Percentiles rank a stretch among this genome's conserved stretches.
These are phyloP conservation scores for Heliothis virescens DNA, from an alignment of 1,140 invertebrate species.

Conservation along the genomic window DNA sequence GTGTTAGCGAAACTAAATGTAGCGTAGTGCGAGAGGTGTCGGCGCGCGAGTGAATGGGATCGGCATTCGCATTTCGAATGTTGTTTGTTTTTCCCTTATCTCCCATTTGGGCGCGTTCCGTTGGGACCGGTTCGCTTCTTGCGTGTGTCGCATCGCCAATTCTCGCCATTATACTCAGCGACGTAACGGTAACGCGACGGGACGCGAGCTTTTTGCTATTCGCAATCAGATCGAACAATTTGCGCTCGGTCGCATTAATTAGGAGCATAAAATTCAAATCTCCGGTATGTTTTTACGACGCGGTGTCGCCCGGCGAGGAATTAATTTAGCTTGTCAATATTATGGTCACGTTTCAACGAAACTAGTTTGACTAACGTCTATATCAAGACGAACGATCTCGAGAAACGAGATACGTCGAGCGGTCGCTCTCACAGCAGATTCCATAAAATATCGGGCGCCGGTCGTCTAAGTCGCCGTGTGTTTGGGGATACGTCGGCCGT, in stretches of 20 bases:
- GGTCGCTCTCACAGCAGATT: conserved; percentile 69
- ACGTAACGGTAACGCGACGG: conserved; percentile 68
- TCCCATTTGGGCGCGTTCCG: conserved; percentile 70
- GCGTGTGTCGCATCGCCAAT: conserved; percentile 72
- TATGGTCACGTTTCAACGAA: conserved; percentile 68
- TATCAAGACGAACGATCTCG: conserved; percentile 72
- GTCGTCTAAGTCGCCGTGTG: conserved; percentile 45
- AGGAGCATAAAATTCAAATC: conserved; percentile 68
- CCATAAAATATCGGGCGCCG: conserved; percentile 71
- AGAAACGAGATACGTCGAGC: conserved; percentile 67
- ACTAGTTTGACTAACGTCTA: conserved; percentile 68
- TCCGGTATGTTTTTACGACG: conserved; percentile 56
- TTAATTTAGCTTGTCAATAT: conserved; percentile 72
- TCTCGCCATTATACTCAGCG: conserved; percentile 66
- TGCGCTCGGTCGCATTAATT: conserved; percentile 63
- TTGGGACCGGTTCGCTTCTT: conserved; percentile 70
- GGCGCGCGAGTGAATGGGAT: conserved; percentile 61
- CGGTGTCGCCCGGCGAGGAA: conserved; percentile 61
- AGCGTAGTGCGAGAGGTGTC: conserved; percentile 58
- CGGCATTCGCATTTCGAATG: conserved; percentile 62
- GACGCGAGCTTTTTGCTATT: conserved; percentile 63
- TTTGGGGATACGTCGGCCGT: conserved; percentile 30
- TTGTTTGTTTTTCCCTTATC: conserved; percentile 73
- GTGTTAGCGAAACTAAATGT: conserved; percentile 28
- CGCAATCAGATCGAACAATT: conserved; percentile 63